A percentile compares a stretch with the other conserved stretches of the same genome.
These are phyloP conservation scores for Myotis pilosus DNA, from an alignment of 2,797 vertebrate genomes.

Conservation along the genomic window DNA sequence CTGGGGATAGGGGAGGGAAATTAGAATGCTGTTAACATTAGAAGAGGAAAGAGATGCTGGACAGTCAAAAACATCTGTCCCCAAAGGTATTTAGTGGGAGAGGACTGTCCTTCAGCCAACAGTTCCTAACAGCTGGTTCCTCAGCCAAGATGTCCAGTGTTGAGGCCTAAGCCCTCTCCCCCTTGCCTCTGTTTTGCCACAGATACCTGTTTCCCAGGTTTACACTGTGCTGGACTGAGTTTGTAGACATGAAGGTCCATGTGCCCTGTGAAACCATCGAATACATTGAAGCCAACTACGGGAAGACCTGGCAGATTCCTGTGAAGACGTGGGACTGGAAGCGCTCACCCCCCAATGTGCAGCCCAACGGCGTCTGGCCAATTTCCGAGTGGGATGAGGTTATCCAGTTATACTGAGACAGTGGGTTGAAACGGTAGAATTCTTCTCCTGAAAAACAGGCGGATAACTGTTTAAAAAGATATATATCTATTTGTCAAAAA, in stretches of 20 bases:
- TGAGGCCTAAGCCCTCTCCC: slow-evolving; percentile 26
- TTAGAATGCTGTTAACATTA: not conserved
- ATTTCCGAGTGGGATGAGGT: slow-evolving; percentile 91
- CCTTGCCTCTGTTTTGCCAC: slow-evolving; percentile 39
- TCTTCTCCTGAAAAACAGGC: not conserved
- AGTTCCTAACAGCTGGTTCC: not conserved
- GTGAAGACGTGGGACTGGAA: slow-evolving; percentile 96
- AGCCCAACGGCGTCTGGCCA: slow-evolving; percentile 93
- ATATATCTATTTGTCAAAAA: not conserved
- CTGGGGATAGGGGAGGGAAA: not conserved
- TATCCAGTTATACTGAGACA: slow-evolving; percentile 91
- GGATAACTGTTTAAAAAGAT: not conserved
- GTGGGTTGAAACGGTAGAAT: not conserved
- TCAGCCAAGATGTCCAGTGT: not conserved
- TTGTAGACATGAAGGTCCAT: slow-evolving; percentile 91
- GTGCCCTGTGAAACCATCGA: slow-evolving; percentile 93
- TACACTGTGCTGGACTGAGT: slow-evolving; percentile 93
- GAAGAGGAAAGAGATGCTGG: not conserved
- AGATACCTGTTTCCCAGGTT: slow-evolving; percentile 91
- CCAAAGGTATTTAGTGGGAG: not conserved
- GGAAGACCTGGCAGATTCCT: slow-evolving; percentile 90
- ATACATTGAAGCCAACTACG: slow-evolving; percentile 94
- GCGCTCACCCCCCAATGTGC: slow-evolving; percentile 91
- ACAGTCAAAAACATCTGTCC: not conserved
- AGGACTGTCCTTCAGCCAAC: not conserved